These are phyloP conservation scores for Alosa alosa DNA, from an alignment of 2,113 vertebrate species.

Conservation along the genomic window DNA sequence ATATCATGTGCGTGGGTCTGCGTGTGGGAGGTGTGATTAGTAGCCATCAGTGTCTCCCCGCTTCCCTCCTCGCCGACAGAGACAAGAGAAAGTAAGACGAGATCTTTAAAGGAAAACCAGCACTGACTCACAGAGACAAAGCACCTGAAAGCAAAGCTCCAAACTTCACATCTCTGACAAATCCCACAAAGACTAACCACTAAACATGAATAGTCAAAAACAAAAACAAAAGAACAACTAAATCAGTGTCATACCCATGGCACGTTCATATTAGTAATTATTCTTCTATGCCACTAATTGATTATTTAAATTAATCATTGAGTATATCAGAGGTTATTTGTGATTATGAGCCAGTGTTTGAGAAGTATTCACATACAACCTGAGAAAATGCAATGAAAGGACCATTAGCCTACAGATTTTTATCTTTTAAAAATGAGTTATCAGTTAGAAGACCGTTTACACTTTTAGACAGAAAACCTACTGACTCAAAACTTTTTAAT, in stretches of 20 bases:
- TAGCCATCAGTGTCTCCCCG: constrained; percentile 52
- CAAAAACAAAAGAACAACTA: background rate
- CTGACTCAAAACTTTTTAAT: background rate
- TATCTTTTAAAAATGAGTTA: background rate
- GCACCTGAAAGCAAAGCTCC: background rate
- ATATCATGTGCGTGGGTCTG: constrained; percentile 50
- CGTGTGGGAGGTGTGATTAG: constrained; percentile 68
- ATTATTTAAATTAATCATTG: background rate
- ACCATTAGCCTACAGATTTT: background rate
- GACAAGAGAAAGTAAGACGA: constrained; percentile 53
- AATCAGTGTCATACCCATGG: background rate
- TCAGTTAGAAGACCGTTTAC: background rate
- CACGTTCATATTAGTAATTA: background rate
- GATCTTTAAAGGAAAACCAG: constrained; percentile 28
- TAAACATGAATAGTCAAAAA: background rate
- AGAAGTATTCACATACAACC: too few species aligned
- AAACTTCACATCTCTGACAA: background rate
- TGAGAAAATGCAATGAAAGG: background rate
- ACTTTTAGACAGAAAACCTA: background rate
- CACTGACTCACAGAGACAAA: background rate
- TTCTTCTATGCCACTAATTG: background rate
- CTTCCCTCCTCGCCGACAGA: background rate
- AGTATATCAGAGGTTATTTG: background rate
- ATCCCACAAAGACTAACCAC: background rate
- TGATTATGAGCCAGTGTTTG: background rate